A percentile compares a stretch with the other conserved stretches of the same genome.
Evolutionary conservation across 2,797 vertebrate species (phyloP).

Genomic region (Champsocephalus esox): DNA sequence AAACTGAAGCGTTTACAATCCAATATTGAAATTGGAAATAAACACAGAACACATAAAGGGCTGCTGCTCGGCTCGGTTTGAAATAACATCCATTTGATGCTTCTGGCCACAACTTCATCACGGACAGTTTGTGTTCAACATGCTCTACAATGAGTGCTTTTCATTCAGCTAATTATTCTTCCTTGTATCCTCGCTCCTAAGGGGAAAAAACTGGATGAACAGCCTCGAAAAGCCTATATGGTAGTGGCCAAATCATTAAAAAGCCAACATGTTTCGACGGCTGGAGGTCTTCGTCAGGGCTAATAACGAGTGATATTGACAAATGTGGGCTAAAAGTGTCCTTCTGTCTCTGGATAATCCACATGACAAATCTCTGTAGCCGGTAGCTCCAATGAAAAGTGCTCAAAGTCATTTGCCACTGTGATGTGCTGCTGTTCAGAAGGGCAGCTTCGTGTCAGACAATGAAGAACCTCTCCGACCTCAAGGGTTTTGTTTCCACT

Average conservation of each 20-base stretch:
- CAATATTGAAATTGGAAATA: neutral
- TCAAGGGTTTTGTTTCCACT: no score
- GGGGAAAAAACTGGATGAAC: no score
- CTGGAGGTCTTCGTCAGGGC: no score
- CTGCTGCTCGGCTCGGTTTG: neutral
- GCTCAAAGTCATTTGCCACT: neutral
- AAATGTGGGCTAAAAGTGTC: neutral
- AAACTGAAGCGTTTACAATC: neutral
- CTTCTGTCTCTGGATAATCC: neutral
- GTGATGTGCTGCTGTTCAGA: neutral
- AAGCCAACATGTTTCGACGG: no score
- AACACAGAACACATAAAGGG: no score
- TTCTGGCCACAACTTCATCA: neutral
- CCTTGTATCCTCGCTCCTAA: neutral
- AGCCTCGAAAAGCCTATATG: no score
- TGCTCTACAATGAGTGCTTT: constrained; percentile 12
- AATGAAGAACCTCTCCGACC: neutral
- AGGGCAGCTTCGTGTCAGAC: neutral
- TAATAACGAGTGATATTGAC: no score
- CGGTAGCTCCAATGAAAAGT: neutral
- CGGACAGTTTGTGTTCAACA: constrained; percentile 4
- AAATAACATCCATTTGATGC: neutral
- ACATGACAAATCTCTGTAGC: neutral
- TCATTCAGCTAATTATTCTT: constrained; percentile 11
- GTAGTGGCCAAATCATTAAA: no score